Conservation (phyloP, 2,797 vertebrate genomes). For the Sternotherus odoratus region DNA sequence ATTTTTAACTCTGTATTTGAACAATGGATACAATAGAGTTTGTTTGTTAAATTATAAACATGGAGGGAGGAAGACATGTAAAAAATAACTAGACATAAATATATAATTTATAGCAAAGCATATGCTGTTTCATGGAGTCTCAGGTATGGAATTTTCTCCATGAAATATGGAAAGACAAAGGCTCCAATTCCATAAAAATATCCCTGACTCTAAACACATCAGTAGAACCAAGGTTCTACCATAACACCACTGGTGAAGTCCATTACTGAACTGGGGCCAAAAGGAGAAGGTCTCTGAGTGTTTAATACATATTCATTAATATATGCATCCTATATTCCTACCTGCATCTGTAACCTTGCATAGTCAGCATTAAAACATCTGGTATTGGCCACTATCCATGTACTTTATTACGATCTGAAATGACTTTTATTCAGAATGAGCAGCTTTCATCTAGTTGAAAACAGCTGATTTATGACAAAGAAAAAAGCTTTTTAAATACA, state of each 20-base stretch:
- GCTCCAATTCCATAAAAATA: neutral
- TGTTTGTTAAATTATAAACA: constrained; percentile 11
- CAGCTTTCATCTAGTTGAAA: neutral
- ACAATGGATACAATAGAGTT: constrained; percentile 17
- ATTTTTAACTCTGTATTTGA: constrained; percentile 21
- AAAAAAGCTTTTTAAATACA: neutral
- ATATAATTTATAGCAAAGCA: constrained; percentile 29
- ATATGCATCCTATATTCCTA: neutral
- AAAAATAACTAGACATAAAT: constrained; percentile 15
- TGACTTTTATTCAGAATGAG: neutral
- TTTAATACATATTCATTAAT: neutral
- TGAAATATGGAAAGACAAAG: neutral
- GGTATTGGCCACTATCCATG: neutral
- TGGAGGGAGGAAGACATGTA: neutral
- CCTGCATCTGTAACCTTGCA: neutral
- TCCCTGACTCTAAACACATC: neutral
- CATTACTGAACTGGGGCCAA: neutral
- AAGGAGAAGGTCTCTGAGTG: neutral
- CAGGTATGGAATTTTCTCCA: neutral
- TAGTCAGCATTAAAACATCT: neutral
- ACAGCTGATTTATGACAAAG: neutral
- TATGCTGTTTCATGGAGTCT: neutral
- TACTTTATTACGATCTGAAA: neutral
- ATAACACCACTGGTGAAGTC: neutral
- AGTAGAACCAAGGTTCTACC: neutral